Percentiles rank a stretch among this genome's conserved stretches.
Conservation (phyloP, 2,797 vertebrate species). For the Acrossocheilus wenchowensis region DNA sequence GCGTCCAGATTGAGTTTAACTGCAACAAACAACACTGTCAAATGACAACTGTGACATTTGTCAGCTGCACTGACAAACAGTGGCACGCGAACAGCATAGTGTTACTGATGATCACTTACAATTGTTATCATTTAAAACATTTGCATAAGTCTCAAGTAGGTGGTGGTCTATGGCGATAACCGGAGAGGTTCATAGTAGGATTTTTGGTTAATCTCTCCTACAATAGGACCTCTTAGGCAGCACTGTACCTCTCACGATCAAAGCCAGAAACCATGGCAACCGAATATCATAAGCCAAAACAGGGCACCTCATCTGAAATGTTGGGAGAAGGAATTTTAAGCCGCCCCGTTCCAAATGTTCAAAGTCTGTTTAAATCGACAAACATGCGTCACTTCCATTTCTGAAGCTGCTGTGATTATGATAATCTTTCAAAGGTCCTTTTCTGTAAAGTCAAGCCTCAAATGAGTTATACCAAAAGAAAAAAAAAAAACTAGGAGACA, state of each 20-base stretch:
- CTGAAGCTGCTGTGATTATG: slow-evolving; percentile 28
- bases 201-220: slow-evolving; percentile 67
- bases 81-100: background rate
- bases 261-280: slow-evolving; percentile 83
- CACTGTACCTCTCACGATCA: slow-evolving; percentile 70
- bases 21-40: slow-evolving; percentile 30
- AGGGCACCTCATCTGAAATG: slow-evolving; percentile 46
- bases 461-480: background rate
- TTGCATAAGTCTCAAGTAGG: slow-evolving; percentile 20
- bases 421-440: slow-evolving; percentile 40
- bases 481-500: background rate
- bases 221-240: slow-evolving; percentile 61
- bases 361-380: slow-evolving; percentile 56
- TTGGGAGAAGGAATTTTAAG: slow-evolving; percentile 49
- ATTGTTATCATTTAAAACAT: background rate
- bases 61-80: background rate
- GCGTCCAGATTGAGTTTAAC: background rate
- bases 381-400: slow-evolving; percentile 36
- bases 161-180: slow-evolving; percentile 41
- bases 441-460: background rate
- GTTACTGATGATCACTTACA: background rate
- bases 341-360: slow-evolving; percentile 18
- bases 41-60: slow-evolving; percentile 13
- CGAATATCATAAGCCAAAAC: slow-evolving; percentile 59
- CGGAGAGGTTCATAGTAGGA: slow-evolving; percentile 54